Evolutionary conservation across 2,888 invertebrate species (phyloP), one percentile per base, ranked within the genome.

Genomic region (Ophion costatus): DNA sequence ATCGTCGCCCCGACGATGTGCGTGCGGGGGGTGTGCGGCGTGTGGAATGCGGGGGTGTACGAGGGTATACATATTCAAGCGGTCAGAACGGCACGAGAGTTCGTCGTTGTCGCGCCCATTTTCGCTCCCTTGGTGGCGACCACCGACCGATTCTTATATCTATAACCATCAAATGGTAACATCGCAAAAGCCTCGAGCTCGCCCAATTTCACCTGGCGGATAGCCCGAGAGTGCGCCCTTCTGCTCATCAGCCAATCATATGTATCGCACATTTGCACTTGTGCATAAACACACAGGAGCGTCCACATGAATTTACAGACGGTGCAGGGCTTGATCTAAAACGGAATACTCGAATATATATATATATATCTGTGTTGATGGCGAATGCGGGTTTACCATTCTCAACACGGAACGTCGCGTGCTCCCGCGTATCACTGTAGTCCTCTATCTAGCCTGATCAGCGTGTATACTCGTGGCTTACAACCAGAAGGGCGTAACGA

Each of bases 21-120:
- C 29, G 17, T 51, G 57, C 22, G 51, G 38, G 70, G 51, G 38
- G 70, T 57, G 29, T 59, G 22, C 9, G 56, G 38, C 9, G 57
- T 56, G 73, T 59, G 57, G 20, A 33, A 66, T 24, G 38, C 11
- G 59, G n/a, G 64, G 74, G 51, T 61, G 63, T 61, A n/a, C 51
- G 22, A 10, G 73, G 78, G 87, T 90, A 90, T 90, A 90, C 89
- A 90, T 89, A 91, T 90, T 91, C 91, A 89, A 88, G 88, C 86
- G 91, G 90, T 89, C 89, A 89, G 88, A 86, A 74, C 82, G 76
- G 64, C 84, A 84, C 84, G 87, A 89, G 89, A 67, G 75, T 81
- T 69, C 77, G 78, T 24, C 63, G 64, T 70, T 63, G 61, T 70
- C 73, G 77, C 69, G 33, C 61, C 56, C 20, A 24, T 29, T 66